Conservation (phyloP, 2,797 vertebrate species). For the Dipus sagitta region DNA sequence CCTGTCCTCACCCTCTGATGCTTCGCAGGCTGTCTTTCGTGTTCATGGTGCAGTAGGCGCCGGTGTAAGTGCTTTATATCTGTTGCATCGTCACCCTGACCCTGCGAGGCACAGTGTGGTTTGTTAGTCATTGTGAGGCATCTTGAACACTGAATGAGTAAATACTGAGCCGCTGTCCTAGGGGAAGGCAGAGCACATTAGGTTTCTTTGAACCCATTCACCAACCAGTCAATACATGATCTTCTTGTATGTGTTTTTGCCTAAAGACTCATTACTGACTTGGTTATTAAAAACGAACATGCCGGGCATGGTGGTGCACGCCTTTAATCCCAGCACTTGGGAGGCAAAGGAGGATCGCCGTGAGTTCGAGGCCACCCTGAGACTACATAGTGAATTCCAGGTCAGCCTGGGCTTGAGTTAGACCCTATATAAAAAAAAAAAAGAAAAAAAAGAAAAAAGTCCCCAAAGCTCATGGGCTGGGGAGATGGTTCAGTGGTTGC, state of each 20-base stretch:
- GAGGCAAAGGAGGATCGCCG: too few species aligned
- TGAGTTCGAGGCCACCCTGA: too few species aligned
- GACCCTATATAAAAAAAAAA: too few species aligned
- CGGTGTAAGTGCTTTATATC: neutral
- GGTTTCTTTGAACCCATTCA: neutral
- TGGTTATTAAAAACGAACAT: neutral
- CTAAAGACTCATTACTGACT: neutral
- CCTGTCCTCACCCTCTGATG: neutral
- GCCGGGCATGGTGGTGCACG: too few species aligned
- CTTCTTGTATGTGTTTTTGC: neutral
- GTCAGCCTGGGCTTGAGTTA: too few species aligned
- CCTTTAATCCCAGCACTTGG: too few species aligned
- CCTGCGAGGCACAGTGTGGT: neutral
- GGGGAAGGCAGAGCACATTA: neutral
- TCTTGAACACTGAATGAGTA: too few species aligned
- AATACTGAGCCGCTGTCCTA: neutral
- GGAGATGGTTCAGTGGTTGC: too few species aligned
- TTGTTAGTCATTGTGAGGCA: neutral
- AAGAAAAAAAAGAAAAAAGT: too few species aligned
- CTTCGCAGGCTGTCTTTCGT: neutral
- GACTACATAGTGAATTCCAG: too few species aligned
- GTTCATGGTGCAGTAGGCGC: neutral
- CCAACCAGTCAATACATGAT: neutral
- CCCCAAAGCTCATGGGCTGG: too few species aligned
- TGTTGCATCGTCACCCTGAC: neutral